Evolutionary conservation across 23 tunicate genomes (phyloP).

Genomic region (Trididemnum nubilum): DNA sequence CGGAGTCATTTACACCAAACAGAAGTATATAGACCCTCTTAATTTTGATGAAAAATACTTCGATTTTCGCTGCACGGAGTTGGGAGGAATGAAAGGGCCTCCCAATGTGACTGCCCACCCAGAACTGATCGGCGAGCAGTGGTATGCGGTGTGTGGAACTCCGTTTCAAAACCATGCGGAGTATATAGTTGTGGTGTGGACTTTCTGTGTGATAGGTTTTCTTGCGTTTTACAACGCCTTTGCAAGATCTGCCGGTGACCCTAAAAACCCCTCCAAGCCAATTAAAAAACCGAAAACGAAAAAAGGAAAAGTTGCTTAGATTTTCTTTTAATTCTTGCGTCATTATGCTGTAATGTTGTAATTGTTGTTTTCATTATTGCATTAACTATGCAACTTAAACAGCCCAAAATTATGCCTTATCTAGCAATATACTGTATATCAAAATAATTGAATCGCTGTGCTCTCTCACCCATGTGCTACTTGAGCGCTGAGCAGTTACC

Average conservation of each 20-base stretch:
- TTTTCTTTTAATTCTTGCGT: no score
- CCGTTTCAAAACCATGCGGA: conserved; percentile 78
- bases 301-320: background rate
- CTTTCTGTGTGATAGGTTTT: conserved; percentile 66
- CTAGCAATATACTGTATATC: no score
- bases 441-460: no score
- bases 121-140: conserved; percentile 55
- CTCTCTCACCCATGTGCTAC: no score
- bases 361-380: no score
- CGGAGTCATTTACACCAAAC: conserved; percentile 79
- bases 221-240: conserved; percentile 73
- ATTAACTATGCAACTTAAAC: no score
- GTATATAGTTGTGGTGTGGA: conserved; percentile 77
- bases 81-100: conserved; percentile 52
- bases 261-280: background rate
- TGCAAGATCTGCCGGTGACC: conserved; percentile 57
- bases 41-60: conserved; percentile 84
- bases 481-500: no score
- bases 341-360: no score
- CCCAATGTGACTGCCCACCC: conserved; percentile 74
- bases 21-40: conserved; percentile 75
- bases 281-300: background rate
- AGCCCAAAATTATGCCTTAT: no score
- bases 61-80: conserved; percentile 73
- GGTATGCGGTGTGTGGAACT: conserved; percentile 82